These are phyloP conservation scores for Macropis europaea DNA, from an alignment of 2,888 invertebrate genomes.

Conservation along the genomic window DNA sequence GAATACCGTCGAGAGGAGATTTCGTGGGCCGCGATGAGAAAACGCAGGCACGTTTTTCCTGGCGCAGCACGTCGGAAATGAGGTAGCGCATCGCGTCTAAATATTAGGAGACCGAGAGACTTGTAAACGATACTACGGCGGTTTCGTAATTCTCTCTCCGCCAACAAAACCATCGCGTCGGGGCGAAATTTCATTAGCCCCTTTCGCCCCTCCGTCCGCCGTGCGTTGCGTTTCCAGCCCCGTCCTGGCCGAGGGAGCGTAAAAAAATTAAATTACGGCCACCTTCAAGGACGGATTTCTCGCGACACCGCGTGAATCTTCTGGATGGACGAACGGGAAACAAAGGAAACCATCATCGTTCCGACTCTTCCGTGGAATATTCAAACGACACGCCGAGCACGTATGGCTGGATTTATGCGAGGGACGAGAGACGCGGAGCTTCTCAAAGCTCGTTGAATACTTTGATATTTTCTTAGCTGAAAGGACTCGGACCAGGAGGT, in stretches of 20 bases:
- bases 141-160: constrained; percentile 16
- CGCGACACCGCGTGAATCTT: not conserved
- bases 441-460: no score
- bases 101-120: constrained; percentile 15
- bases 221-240: constrained; percentile 15
- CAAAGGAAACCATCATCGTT: not conserved
- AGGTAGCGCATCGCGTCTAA: constrained; percentile 1
- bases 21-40: no score
- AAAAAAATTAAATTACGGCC: constrained; percentile 37
- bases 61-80: no score
- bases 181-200: constrained; percentile 37
- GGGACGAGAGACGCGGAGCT: no score
- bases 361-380: no score
- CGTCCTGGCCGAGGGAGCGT: not conserved
- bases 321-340: not conserved
- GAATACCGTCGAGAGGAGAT: no score
- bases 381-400: no score
- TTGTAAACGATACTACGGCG: constrained; percentile 21
- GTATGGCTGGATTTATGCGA: no score
- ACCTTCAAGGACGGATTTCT: constrained; percentile 24
- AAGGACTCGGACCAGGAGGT: no score
- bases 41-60: no score
- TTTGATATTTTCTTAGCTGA: no score
- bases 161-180: constrained; percentile 1
- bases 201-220: not conserved